Evolutionary conservation across 2,113 vertebrate genomes (phyloP).

Genomic region (Sminthopsis crassicaudata): DNA sequence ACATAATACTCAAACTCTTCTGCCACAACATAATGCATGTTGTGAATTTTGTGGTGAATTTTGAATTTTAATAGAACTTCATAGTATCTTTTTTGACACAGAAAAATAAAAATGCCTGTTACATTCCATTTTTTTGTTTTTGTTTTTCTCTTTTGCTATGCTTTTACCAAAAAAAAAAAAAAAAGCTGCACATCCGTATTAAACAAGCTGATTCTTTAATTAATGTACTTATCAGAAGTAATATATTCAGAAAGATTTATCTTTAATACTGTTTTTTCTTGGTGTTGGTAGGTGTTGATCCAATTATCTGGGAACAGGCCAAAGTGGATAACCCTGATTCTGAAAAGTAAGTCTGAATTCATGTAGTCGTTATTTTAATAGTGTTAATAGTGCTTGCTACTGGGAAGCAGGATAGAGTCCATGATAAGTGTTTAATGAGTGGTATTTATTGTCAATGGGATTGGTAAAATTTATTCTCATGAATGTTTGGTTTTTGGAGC

Average conservation of each 20-base stretch:
- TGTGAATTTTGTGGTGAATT: neutral
- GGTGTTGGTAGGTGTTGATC: conserved; percentile 91
- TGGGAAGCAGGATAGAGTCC: neutral
- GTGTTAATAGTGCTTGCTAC: conserved; percentile 23
- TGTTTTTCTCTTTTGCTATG: neutral
- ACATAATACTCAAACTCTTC: neutral
- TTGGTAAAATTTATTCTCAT: conserved; percentile 3
- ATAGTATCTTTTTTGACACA: neutral
- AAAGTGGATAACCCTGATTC: conserved; percentile 98
- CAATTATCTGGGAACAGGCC: conserved; percentile 99
- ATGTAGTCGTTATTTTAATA: neutral
- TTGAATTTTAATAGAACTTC: neutral
- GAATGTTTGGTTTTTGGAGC: neutral
- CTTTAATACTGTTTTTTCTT: conserved; percentile 7
- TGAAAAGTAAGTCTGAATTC: conserved; percentile 90
- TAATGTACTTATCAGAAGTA: neutral
- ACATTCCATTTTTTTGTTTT: neutral
- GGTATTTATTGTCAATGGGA: conserved; percentile 43
- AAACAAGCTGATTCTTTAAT: neutral
- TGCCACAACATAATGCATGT: too few relatives aligned
- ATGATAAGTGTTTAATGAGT: neutral
- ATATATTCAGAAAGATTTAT: neutral
- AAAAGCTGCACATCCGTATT: neutral
- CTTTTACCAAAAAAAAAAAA: neutral
- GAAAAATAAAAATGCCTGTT: neutral